phyloP scores from a whole-genome alignment of 2,888 invertebrate genomes.

The Endomychus coccineus region DNA sequence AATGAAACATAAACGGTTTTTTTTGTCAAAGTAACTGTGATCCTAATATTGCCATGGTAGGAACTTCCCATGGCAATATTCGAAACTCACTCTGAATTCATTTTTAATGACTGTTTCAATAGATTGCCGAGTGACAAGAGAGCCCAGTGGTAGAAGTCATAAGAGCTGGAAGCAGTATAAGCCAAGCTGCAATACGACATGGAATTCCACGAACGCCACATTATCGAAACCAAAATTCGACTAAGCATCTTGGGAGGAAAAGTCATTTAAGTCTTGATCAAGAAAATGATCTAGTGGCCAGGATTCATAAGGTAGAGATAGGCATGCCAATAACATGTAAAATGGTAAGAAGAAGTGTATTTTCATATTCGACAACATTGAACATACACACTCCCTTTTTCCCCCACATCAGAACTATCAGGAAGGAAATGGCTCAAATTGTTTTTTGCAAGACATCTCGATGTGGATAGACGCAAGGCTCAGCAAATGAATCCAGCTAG shows the following conservation, averaged over 20 bases:
- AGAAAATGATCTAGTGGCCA: constrained; percentile 17
- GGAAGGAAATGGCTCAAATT: constrained; percentile 23
- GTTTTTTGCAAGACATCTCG: constrained; percentile 23
- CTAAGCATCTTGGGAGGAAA: constrained; percentile 9
- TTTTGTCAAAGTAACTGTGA: too few species aligned
- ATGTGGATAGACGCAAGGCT: constrained; percentile 24
- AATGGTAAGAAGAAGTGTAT: constrained; percentile 18
- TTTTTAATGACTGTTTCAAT: too few species aligned
- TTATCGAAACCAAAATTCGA: constrained; percentile 10
- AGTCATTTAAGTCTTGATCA: constrained; percentile 12
- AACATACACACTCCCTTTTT: constrained; percentile 18
- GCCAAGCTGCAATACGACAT: constrained; percentile 1
- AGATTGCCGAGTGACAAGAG: too few species aligned
- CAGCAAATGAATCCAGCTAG: constrained; percentile 28
- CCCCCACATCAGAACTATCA: constrained; percentile 13
- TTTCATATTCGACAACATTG: constrained; percentile 11
- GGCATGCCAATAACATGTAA: constrained; percentile 19
- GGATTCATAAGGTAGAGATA: constrained; percentile 17
- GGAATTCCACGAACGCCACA: constrained; percentile 5
- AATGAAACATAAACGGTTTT: too few species aligned
- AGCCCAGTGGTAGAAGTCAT: too few species aligned
- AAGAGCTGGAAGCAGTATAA: constrained; percentile 5
- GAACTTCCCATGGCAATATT: too few species aligned
- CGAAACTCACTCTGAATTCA: too few species aligned
- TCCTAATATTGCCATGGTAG: too few species aligned